Base-by-base conservation (phyloP, 2,797 vertebrate species). In the Okamejei kenojei region DNA sequence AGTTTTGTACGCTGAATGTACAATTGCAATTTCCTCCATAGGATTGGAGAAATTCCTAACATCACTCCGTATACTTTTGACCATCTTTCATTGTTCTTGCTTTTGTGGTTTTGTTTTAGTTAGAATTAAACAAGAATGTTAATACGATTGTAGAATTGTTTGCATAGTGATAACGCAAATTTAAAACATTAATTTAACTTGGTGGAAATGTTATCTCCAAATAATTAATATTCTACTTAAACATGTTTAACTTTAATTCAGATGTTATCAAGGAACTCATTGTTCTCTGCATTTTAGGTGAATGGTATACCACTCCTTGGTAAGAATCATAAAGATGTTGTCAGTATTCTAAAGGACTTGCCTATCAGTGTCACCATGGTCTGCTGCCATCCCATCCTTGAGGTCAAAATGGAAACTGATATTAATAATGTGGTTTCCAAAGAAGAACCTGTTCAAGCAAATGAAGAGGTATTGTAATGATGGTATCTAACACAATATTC, bases 291-390 rank as follows among this genome's bases (percentile, higher is more conserved):
- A 29, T 93, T 94, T 74, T 93, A 99, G 99, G 99, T 99, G 93
- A 99, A 99, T 94, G 97, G 98, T 35, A 97, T 98, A 94, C 96
- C 97, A 93, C 96, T 99, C n/a, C 98, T 99, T 94, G 98, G 98
- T 68, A 97, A 99, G 95, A 98, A 96, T 93, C 98, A 99, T 94
- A 98, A 98, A 94, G 98, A 98, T 94, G 99, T 99, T 8, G 97
- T 99, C 68, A 97, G 95, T 94, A 98, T 99, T 95, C 95, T 99
- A 94, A 99, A 99, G 95, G 98, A 99, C 93, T 96, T 99, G 82
- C 98, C 99, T 0, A 93, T 99, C 93, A 96, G 95, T 45, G 99
- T 99, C 35, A 97, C 96, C 93, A 97, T 99, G 98, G 97, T 97
- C 0, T 99, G 99, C 95, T 99, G 98, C 93, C 97, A 98, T 93